These are phyloP conservation scores for Lepilemur septentrionalis DNA, from an alignment of 2,797 vertebrate species.

Conservation along the genomic window DNA sequence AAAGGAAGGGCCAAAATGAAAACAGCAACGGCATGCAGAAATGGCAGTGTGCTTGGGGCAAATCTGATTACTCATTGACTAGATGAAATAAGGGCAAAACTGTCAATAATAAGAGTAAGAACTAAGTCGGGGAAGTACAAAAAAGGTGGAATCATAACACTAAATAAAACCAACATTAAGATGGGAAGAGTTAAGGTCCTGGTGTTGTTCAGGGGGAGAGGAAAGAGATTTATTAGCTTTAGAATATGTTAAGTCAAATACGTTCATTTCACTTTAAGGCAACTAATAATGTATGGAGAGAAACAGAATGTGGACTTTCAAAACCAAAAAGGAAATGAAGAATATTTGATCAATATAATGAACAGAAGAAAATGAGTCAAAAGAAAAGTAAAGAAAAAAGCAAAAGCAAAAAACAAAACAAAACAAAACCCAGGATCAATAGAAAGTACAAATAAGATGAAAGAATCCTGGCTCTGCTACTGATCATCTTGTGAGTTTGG, in stretches of 20 bases:
- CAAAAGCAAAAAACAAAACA: not conserved
- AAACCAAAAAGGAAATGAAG: not conserved
- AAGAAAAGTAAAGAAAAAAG: not conserved
- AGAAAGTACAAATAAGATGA: not conserved
- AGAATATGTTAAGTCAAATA: not conserved
- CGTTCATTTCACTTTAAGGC: not conserved
- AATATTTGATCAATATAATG: not conserved
- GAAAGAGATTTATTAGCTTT: not conserved
- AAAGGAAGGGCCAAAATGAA: not conserved
- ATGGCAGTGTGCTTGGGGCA: too few species aligned
- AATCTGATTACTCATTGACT: not conserved
- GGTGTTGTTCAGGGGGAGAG: not conserved
- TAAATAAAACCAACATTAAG: not conserved
- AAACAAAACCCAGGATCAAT: not conserved
- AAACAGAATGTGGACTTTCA: not conserved
- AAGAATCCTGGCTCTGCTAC: not conserved
- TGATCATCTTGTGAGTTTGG: not conserved
- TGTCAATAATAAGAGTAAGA: not conserved
- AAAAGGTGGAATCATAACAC: not conserved
- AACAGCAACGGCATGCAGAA: not conserved
- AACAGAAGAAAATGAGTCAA: not conserved
- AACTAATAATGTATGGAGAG: not conserved
- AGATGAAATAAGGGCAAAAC: not conserved
- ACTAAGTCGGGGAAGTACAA: not conserved
- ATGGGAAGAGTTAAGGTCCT: not conserved